A percentile compares a stretch with the other conserved stretches of the same genome.
Evolutionary conservation across 2,888 invertebrate species (phyloP).

Genomic region (Dugesia japonica): DNA sequence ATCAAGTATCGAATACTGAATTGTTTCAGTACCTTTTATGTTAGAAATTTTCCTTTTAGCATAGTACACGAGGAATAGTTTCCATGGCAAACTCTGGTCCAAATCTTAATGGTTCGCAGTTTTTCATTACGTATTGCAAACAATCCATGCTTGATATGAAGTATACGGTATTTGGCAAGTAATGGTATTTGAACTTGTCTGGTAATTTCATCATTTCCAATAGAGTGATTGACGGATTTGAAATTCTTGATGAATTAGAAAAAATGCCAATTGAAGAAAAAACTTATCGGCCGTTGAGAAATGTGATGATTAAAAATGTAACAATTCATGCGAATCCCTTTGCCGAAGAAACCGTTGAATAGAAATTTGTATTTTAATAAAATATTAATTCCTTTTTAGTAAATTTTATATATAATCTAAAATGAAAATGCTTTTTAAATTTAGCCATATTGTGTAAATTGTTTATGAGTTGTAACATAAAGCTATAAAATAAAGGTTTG

Average conservation of each 20-base stretch:
- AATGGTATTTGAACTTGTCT: no score
- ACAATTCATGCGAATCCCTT: constrained; percentile 96
- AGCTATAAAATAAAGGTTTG: no score
- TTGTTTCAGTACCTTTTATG: no score
- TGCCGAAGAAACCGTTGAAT: constrained; percentile 51
- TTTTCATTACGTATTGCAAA: constrained; percentile 81
- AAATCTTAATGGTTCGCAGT: constrained; percentile 89
- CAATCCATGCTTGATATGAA: constrained; percentile 89
- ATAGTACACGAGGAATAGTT: constrained; percentile 68
- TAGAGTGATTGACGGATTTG: constrained; percentile 89
- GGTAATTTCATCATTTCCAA: neutral
- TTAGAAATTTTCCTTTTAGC: constrained; percentile 50
- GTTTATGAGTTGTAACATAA: no score
- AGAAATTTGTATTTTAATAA: no score
- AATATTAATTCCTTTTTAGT: no score
- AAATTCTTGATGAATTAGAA: constrained; percentile 82
- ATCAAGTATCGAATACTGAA: no score
- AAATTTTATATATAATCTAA: no score
- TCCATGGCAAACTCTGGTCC: constrained; percentile 98
- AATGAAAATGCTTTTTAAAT: no score
- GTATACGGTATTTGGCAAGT: constrained; percentile 90
- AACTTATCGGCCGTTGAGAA: constrained; percentile 68
- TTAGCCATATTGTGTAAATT: no score
- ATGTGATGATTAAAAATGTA: constrained; percentile 68
- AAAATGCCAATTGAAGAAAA: constrained; percentile 82